Evolutionary conservation across 2,888 invertebrate genomes (phyloP).

Genomic region (Schizaphis graminum): DNA sequence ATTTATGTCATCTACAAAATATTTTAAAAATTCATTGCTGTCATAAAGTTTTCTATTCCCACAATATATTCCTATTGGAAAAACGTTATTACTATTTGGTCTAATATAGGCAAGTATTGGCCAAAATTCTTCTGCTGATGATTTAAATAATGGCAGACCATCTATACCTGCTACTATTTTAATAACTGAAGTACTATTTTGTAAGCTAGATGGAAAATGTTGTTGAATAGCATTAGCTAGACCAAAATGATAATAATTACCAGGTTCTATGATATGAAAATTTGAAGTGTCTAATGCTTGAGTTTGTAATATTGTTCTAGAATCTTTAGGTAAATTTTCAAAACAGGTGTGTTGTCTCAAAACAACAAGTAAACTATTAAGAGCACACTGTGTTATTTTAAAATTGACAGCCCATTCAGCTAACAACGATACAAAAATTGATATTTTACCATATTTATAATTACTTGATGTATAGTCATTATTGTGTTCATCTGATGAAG

Average conservation of each 20-base stretch:
- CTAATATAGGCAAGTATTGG: not conserved
- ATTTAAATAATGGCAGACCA: conserved; percentile 8
- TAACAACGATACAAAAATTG: not conserved
- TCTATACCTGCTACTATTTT: not conserved
- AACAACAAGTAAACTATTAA: not conserved
- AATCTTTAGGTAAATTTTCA: not conserved
- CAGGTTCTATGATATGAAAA: not conserved
- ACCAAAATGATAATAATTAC: not conserved
- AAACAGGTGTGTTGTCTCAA: not conserved
- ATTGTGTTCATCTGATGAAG: not conserved
- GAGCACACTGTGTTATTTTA: not conserved
- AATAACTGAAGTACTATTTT: not conserved
- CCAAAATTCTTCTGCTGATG: not conserved
- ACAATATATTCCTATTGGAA: not conserved
- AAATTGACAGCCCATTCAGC: not conserved
- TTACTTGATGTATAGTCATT: not conserved
- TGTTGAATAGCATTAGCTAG: not conserved
- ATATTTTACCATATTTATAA: conserved; percentile 5
- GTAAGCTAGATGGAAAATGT: not conserved
- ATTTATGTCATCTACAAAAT: conserved; percentile 18
- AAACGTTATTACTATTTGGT: not conserved
- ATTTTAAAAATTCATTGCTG: not conserved
- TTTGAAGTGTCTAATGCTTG: conserved; percentile 28
- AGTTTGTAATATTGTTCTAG: not conserved
- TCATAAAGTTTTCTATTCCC: conserved; percentile 4